These are phyloP conservation scores for Merops nubicus DNA, from an alignment of 2,113 vertebrate species.

Conservation along the genomic window DNA sequence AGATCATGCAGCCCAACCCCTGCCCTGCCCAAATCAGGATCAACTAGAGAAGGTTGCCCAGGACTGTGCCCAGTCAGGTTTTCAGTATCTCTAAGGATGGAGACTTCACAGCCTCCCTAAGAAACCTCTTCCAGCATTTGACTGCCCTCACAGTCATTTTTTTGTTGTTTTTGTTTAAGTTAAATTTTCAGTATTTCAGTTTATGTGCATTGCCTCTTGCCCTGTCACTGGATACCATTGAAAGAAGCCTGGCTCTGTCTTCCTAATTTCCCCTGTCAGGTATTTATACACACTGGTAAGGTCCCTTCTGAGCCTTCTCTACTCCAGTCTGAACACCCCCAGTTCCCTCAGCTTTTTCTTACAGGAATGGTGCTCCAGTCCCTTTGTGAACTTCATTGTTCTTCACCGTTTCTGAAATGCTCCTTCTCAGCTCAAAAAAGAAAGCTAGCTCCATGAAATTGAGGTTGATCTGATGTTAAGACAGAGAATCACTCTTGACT, in stretches of 20 bases:
- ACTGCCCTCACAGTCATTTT: no score
- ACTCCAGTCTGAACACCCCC: not conserved
- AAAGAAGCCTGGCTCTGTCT: not conserved
- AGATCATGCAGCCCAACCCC: not conserved
- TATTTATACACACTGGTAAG: not conserved
- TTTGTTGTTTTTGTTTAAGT: not conserved
- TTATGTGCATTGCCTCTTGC: not conserved
- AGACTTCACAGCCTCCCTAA: no score
- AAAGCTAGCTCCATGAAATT: not conserved
- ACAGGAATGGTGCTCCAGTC: not conserved
- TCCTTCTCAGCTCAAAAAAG: not conserved
- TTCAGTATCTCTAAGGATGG: no score
- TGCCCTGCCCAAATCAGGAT: not conserved
- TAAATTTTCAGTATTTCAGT: not conserved
- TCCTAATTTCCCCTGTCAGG: not conserved
- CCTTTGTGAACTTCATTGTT: not conserved
- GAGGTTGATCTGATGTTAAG: not conserved
- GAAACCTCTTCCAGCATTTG: no score
- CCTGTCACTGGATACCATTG: not conserved
- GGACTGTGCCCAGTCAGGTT: no score
- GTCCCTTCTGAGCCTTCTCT: not conserved
- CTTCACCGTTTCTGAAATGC: not conserved
- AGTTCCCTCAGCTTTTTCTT: not conserved
- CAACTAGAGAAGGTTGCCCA: not conserved
- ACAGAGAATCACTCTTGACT: not conserved